These are phyloP conservation scores for Pilophorus perplexus DNA, from an alignment of 2,888 invertebrate species.

Conservation along the genomic window DNA sequence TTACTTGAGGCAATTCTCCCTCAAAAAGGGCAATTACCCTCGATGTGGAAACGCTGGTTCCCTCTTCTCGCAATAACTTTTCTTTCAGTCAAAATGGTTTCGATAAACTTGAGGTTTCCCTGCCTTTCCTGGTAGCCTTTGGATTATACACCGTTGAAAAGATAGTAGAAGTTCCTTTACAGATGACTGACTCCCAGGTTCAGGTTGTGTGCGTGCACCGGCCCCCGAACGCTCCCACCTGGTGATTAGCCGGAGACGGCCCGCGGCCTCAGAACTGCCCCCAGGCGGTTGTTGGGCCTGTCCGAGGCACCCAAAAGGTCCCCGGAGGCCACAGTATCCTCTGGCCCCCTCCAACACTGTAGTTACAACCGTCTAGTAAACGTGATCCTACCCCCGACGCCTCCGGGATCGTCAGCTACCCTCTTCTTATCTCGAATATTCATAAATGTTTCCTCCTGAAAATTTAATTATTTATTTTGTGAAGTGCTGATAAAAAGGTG, in stretches of 20 bases:
- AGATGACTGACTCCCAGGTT: background rate
- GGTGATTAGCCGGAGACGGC: background rate
- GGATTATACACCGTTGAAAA: constrained; percentile 16
- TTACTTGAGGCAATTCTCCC: no score
- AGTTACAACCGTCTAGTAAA: background rate
- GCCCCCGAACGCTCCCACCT: background rate
- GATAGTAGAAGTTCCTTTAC: background rate
- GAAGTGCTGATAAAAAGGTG: background rate
- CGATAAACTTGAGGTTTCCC: no score
- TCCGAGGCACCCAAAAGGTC: no score
- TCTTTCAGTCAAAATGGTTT: no score
- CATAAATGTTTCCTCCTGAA: constrained; percentile 7
- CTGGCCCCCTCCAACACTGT: background rate
- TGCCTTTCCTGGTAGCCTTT: no score
- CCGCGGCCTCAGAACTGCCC: background rate
- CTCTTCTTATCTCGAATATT: constrained; percentile 22
- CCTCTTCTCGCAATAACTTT: no score
- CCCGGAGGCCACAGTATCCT: background rate
- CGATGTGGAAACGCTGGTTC: no score
- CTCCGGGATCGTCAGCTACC: no score
- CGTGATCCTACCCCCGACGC: background rate
- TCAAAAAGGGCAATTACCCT: no score
- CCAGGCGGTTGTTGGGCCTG: no score
- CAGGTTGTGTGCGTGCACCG: background rate
- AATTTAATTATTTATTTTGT: constrained; percentile 19